phyloP scores from a whole-genome alignment of 2,113 vertebrate genomes.

The Galemys pyrenaicus region DNA sequence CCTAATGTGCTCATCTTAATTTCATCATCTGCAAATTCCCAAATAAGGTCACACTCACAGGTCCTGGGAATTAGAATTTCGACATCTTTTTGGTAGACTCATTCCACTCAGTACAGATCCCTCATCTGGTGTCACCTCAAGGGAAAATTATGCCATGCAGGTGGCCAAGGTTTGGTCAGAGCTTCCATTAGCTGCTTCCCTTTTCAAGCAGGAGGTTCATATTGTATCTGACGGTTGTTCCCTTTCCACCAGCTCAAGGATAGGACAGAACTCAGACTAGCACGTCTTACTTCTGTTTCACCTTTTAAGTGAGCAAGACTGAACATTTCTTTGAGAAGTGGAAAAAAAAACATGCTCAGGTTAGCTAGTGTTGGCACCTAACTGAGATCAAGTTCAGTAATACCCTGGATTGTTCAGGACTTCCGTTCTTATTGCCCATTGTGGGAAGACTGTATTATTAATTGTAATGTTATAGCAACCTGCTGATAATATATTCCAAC shows the following conservation, averaged over 20 bases:
- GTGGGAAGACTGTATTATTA: not conserved
- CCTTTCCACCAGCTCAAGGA: not conserved
- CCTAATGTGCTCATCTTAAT: not conserved
- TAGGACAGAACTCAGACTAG: not conserved
- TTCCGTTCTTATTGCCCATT: not conserved
- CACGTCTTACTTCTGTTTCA: not conserved
- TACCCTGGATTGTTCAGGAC: not conserved
- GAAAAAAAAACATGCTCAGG: not conserved
- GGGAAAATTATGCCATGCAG: not conserved
- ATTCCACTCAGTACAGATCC: not conserved
- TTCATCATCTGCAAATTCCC: not conserved
- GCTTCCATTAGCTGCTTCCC: not conserved
- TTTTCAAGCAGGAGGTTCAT: not conserved
- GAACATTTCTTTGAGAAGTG: constrained; percentile 17
- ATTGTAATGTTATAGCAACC: not conserved
- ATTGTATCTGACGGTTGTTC: not conserved
- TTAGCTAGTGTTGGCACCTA: not conserved
- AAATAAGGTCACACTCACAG: not conserved
- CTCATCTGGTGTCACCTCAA: not conserved
- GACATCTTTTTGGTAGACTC: not conserved
- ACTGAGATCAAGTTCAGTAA: constrained; percentile 19
- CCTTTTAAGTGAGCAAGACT: not conserved
- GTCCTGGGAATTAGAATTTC: not conserved
- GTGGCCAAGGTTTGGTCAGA: not conserved
- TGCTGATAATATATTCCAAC: not conserved